These are phyloP conservation scores for Cylas formicarius DNA, from an alignment of 1,140 invertebrate species.

Conservation along the genomic window DNA sequence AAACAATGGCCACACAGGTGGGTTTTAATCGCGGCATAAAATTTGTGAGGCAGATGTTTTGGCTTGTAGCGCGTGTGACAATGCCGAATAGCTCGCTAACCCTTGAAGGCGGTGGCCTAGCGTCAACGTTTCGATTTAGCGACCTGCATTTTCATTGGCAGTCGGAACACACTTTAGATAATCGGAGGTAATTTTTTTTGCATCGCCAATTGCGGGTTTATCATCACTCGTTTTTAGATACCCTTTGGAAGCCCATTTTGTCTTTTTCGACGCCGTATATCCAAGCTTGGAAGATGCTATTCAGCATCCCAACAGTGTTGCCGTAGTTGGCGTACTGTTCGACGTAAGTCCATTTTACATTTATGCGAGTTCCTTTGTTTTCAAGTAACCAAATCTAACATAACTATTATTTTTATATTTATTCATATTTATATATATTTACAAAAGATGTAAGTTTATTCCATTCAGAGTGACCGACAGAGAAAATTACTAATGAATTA, in stretches of 20 bases:
- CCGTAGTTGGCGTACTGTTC: constrained; percentile 62
- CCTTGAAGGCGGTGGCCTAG: constrained; percentile 45
- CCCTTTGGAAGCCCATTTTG: constrained; percentile 59
- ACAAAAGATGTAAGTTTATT: too few relatives aligned
- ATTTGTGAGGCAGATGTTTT: too few relatives aligned
- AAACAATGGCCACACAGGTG: constrained; percentile 47
- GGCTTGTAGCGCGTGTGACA: constrained; percentile 43
- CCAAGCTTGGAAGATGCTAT: constrained; percentile 48
- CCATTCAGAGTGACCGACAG: too few relatives aligned
- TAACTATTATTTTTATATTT: too few relatives aligned
- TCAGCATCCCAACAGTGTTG: constrained; percentile 53
- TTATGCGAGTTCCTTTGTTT: too few relatives aligned
- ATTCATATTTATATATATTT: too few relatives aligned
- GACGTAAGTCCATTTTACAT: constrained; percentile 51
- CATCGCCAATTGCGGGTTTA: too few relatives aligned
- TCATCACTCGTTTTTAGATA: too few relatives aligned
- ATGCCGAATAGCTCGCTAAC: constrained; percentile 34
- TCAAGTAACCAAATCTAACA: too few relatives aligned
- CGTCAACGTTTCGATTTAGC: constrained; percentile 49
- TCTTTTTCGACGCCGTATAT: constrained; percentile 57
- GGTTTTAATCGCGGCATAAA: too few relatives aligned
- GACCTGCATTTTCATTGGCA: constrained; percentile 74
- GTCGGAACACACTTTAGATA: constrained; percentile 65
- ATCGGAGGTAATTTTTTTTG: constrained; percentile 41
- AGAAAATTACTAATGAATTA: too few relatives aligned